These are phyloP conservation scores for Colletes collaris DNA, from an alignment of 2,888 invertebrate species.

Conservation along the genomic window DNA sequence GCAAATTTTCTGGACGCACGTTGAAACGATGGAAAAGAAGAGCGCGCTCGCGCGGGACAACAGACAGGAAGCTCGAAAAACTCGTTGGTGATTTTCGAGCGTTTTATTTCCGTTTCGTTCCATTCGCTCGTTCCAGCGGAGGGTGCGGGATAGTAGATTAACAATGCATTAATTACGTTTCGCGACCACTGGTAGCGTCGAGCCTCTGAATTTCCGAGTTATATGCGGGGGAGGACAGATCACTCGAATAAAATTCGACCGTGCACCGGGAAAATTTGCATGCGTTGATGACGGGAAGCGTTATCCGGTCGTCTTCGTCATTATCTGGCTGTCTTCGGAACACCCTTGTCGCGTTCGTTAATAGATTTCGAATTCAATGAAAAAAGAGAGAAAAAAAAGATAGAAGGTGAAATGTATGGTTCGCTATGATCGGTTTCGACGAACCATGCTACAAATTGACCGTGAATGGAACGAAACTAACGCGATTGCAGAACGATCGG, in stretches of 20 bases:
- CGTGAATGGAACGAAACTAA: background rate
- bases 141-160: conserved; percentile 74
- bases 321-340: conserved; percentile 37
- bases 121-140: conserved; percentile 42
- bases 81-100: conserved; percentile 65
- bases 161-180: conserved; percentile 78
- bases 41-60: conserved; percentile 23
- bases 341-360: too few species aligned
- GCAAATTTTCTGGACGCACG: conserved; percentile 45
- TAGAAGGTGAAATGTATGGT: background rate
- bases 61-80: conserved; percentile 58
- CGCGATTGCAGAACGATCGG: conserved; percentile 12
- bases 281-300: conserved; percentile 19
- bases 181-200: conserved; percentile 48
- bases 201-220: conserved; percentile 75
- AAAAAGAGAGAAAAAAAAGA: background rate
- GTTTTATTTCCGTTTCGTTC: conserved; percentile 63
- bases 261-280: conserved; percentile 71
- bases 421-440: background rate
- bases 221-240: conserved; percentile 71
- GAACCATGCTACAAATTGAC: background rate
- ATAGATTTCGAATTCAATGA: background rate
- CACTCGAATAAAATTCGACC: conserved; percentile 78
- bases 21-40: conserved; percentile 2
- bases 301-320: conserved; percentile 41